Evolutionary conservation across 2,797 vertebrate genomes (phyloP).

Genomic region (Falco peregrinus): DNA sequence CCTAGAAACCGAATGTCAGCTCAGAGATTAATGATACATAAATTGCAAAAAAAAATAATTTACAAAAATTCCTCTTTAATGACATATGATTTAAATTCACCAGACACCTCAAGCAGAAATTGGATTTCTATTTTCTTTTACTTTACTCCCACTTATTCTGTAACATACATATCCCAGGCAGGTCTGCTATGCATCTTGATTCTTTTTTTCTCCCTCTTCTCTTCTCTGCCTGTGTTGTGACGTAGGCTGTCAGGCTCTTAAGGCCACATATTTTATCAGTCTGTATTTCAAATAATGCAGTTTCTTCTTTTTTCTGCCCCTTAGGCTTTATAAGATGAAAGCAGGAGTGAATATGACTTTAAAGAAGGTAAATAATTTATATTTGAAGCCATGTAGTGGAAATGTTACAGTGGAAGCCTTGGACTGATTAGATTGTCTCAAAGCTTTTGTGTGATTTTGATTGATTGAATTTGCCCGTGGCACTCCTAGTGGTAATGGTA

Average conservation of each 20-base stretch:
- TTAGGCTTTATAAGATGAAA: not conserved
- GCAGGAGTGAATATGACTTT: not conserved
- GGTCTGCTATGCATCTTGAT: not conserved
- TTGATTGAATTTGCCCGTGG: conserved; percentile 18
- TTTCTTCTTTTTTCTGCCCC: not conserved
- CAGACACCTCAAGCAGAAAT: not conserved
- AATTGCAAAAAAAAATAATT: not conserved
- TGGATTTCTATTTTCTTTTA: conserved; percentile 6
- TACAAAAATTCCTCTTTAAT: not conserved
- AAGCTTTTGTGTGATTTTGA: not conserved
- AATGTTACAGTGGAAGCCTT: not conserved
- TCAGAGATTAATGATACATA: not conserved
- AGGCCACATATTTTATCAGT: not conserved
- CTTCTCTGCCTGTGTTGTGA: not conserved
- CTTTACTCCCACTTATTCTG: not conserved
- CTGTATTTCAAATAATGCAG: not conserved
- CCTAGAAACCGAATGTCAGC: not conserved
- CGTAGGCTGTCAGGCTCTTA: not conserved
- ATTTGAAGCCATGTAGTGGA: not conserved
- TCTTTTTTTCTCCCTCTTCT: not conserved
- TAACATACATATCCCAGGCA: not conserved
- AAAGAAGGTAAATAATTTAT: conserved; percentile 28
- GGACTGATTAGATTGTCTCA: conserved; percentile 7
- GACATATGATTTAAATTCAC: not conserved
- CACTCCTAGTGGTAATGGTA: not conserved